These are phyloP conservation scores for Maniola jurtina DNA, from an alignment of 1,140 invertebrate species.

Conservation along the genomic window DNA sequence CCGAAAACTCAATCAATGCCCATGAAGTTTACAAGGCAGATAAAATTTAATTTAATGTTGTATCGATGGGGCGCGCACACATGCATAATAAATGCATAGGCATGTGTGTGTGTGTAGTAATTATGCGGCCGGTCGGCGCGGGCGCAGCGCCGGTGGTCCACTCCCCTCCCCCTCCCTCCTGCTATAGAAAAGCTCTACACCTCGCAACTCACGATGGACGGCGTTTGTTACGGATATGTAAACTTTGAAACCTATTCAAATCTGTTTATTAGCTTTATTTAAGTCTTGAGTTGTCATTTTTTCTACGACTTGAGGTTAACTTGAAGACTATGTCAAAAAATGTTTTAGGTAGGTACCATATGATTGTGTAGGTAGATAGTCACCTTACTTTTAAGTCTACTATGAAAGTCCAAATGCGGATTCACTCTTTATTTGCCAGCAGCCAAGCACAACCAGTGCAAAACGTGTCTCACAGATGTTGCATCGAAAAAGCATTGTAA, in stretches of 20 bases:
- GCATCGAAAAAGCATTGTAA: too few relatives aligned
- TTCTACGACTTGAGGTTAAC: background rate
- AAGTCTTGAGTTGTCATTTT: background rate
- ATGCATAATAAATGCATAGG: constrained; percentile 31
- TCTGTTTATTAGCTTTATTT: constrained; percentile 21
- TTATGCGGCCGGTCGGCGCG: constrained; percentile 69
- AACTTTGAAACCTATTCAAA: constrained; percentile 30
- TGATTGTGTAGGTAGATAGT: too few relatives aligned
- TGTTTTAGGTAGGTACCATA: too few relatives aligned
- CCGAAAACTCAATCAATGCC: constrained; percentile 65
- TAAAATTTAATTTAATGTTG: constrained; percentile 71
- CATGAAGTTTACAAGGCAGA: constrained; percentile 73
- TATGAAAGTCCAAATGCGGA: too few relatives aligned
- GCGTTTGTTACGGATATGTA: constrained; percentile 35
- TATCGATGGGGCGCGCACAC: constrained; percentile 43
- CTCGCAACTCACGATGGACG: constrained; percentile 52
- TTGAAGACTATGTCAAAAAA: background rate
- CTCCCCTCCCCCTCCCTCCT: constrained; percentile 33
- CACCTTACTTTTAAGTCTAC: too few relatives aligned
- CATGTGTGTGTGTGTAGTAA: constrained; percentile 66
- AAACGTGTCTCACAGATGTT: too few relatives aligned
- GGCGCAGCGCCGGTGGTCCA: constrained; percentile 69
- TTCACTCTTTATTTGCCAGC: too few relatives aligned
- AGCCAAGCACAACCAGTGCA: too few relatives aligned
- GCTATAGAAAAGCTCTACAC: constrained; percentile 34